Evolutionary conservation across 2,113 vertebrate genomes (phyloP), one percentile per base, ranked within the genome.

Genomic region (Numenius arquata): DNA sequence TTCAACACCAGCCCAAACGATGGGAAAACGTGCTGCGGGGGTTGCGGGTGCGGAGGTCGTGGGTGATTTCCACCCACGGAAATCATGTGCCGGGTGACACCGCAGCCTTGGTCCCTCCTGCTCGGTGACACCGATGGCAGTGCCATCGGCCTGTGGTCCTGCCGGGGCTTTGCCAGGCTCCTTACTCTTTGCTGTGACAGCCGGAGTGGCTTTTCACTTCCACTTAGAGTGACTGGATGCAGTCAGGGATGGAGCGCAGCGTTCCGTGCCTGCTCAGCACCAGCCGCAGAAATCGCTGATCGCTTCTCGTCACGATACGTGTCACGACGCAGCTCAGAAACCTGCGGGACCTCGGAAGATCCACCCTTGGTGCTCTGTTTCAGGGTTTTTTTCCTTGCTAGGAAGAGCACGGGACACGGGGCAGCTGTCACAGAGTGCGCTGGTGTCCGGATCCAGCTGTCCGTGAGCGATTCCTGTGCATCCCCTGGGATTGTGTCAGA

Each of bases 401-500:
- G 48, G 58, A 68, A 21, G 38, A 71, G 41, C 17, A 32, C 0
- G 8, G 67, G 14, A 11, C 14, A 5, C 0, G 2, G 52, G 27
- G 22, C 36, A 22, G 75, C 79, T 77, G 53, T 43, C 2, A 0
- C 21, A 21, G 50, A 6, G 7, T 6, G 53, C 2, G 7, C 34
- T 2, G 3, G 21, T 4, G 4, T 48, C 71, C 6, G 0, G 41
- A 12, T 58, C 52, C 0, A 0, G 8, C 59, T 23, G 7, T 68
- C 78, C 29, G 0, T 1, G 22, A 34, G 47, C 1, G 3, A 68
- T 77, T 85, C 85, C 77, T 0, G 0, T 1, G 6, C 5, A 1
- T 52, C 59, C 8, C 6, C 30, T 2, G 10, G 79, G 84, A 23
- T 34, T 21, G 11, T 4, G 5, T 25, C 23, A 47, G 47, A 62